These are phyloP conservation scores for Galendromus occidentalis DNA, from an alignment of 1,140 invertebrate species.

Conservation along the genomic window DNA sequence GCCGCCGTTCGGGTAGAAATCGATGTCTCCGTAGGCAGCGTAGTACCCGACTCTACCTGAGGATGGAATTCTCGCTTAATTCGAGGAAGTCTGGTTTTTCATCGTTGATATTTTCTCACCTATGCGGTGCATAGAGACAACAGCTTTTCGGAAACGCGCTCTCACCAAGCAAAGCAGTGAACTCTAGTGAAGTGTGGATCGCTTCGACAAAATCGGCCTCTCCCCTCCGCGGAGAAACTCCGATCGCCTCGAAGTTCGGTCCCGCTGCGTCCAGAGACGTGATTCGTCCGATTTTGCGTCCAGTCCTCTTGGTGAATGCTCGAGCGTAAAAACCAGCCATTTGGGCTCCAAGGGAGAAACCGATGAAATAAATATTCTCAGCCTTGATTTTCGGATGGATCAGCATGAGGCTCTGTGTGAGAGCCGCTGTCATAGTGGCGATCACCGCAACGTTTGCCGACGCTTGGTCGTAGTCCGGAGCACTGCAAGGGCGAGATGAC, in stretches of 20 bases:
- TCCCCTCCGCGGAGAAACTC: constrained; percentile 27
- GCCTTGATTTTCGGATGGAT: neutral
- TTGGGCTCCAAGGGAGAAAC: constrained; percentile 41
- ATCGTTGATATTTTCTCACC: no score
- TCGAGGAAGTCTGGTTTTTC: no score
- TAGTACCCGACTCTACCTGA: neutral
- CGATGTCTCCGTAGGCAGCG: neutral
- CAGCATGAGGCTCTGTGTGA: neutral
- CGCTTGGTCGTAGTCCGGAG: neutral
- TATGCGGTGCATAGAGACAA: no score
- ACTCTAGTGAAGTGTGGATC: constrained; percentile 41
- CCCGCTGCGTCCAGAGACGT: constrained; percentile 45
- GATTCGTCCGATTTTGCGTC: neutral
- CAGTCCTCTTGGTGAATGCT: constrained; percentile 11
- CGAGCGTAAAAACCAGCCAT: constrained; percentile 35
- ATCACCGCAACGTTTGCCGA: neutral
- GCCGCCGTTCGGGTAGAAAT: constrained; percentile 2
- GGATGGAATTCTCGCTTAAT: neutral
- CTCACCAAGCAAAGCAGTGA: constrained; percentile 13
- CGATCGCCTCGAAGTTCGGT: constrained; percentile 37
- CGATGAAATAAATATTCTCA: constrained; percentile 33
- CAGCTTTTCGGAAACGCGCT: no score
- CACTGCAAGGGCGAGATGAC: neutral
- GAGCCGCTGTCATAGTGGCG: neutral
- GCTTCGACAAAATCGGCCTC: constrained; percentile 51